Evolutionary conservation across 1,140 invertebrate genomes (phyloP).

Genomic region (Gonioctena quinquepunctata): DNA sequence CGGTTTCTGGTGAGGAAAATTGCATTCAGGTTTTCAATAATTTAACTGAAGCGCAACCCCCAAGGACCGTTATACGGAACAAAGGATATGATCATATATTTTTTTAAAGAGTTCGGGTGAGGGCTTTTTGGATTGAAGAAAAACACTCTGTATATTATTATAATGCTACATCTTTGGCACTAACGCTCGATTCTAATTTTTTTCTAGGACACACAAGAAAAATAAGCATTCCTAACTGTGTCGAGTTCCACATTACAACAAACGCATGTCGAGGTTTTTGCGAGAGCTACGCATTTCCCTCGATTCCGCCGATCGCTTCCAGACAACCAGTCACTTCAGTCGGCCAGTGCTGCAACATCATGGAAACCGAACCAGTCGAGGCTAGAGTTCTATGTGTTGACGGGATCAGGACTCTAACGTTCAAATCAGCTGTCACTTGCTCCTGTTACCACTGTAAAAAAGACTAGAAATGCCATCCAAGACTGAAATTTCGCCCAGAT

Average conservation of each 20-base stretch:
- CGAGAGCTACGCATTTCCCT: conserved; percentile 77
- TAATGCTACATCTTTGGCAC: not conserved
- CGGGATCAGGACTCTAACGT: conserved; percentile 73
- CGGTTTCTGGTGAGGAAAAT: too few species aligned
- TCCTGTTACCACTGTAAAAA: conserved; percentile 86
- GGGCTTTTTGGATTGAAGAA: too few species aligned
- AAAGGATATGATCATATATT: too few species aligned
- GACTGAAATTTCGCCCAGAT: too few species aligned
- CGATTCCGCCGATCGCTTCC: conserved; percentile 66
- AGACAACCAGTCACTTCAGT: conserved; percentile 78
- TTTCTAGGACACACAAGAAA: conserved; percentile 73
- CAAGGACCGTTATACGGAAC: too few species aligned
- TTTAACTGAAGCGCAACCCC: too few species aligned
- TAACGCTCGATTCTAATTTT: conserved; percentile 8
- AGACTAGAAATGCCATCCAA: too few species aligned
- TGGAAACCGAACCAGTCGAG: conserved; percentile 78
- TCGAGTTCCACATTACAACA: conserved; percentile 81
- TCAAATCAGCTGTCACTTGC: conserved; percentile 83
- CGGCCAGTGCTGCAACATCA: conserved; percentile 88
- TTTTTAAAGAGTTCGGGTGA: too few species aligned
- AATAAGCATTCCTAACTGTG: conserved; percentile 80
- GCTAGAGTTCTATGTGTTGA: conserved; percentile 76
- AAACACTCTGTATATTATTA: not conserved
- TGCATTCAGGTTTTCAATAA: too few species aligned
- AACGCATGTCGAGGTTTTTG: conserved; percentile 88